Evolutionary conservation across 2,113 vertebrate genomes (phyloP).

Genomic region (Todiramphus chloris): DNA sequence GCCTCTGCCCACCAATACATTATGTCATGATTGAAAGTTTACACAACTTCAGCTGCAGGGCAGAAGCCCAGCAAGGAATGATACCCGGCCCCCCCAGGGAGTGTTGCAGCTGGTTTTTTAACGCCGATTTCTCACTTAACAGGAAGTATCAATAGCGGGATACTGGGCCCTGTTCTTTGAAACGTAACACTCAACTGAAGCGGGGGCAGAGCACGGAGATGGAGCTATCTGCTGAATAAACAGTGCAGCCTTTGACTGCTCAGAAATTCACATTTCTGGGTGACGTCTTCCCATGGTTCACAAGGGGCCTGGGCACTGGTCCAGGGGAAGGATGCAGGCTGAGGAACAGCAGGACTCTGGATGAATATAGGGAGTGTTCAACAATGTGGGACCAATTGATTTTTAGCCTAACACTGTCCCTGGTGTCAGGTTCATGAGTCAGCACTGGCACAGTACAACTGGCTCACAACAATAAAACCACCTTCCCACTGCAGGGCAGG

Average conservation of each 20-base stretch:
- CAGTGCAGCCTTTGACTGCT: slow-evolving; percentile 52
- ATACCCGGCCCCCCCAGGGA: neutral
- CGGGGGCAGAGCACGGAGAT: neutral
- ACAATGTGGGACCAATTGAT: neutral
- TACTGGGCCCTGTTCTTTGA: neutral
- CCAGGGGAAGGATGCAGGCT: slow-evolving; percentile 6
- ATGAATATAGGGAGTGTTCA: neutral
- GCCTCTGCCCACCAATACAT: neutral
- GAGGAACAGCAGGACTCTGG: neutral
- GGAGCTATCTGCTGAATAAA: slow-evolving; percentile 21
- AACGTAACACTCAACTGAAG: neutral
- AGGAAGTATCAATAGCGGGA: neutral
- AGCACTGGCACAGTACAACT: slow-evolving; percentile 4
- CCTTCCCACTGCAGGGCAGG: neutral
- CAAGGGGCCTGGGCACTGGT: neutral
- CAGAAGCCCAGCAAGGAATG: neutral
- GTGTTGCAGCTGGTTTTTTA: neutral
- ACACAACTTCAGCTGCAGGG: slow-evolving; percentile 32
- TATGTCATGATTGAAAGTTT: slow-evolving; percentile 32
- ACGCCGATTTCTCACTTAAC: neutral
- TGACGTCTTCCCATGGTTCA: slow-evolving; percentile 51
- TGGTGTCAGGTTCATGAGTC: slow-evolving; percentile 46
- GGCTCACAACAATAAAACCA: slow-evolving; percentile 5
- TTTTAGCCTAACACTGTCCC: neutral
- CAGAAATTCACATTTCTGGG: slow-evolving; percentile 47